Evolutionary conservation across 2,888 invertebrate genomes (phyloP).

Genomic region (Drosophila setosimentum): DNA sequence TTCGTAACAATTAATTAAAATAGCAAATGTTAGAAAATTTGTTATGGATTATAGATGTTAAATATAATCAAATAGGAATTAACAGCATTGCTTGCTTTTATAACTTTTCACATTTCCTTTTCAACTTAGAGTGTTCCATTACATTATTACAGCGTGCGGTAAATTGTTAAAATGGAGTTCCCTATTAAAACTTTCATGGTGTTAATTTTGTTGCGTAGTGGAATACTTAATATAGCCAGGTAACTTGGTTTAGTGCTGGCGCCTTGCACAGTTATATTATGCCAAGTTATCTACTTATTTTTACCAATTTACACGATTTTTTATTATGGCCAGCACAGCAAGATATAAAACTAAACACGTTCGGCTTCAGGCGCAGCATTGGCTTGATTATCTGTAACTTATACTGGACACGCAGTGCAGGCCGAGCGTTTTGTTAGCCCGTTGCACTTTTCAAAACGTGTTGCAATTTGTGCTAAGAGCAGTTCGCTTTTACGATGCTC

Average conservation of each 20-base stretch:
- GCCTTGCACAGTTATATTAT: conserved; percentile 15
- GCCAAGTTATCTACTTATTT: conserved; percentile 31
- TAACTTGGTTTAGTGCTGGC: background rate
- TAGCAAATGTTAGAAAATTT: background rate
- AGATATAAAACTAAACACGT: conserved; percentile 55
- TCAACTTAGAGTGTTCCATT: background rate
- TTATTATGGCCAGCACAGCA: conserved; percentile 36
- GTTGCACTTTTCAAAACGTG: conserved; percentile 68
- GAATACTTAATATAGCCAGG: background rate
- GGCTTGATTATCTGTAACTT: conserved; percentile 43
- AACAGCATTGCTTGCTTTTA: background rate
- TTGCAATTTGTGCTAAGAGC: conserved; percentile 73
- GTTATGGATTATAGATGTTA: background rate
- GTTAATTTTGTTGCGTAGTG: background rate
- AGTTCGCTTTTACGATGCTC: conserved; percentile 53
- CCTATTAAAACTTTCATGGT: background rate
- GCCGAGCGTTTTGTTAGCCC: conserved; percentile 57
- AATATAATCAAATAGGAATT: background rate
- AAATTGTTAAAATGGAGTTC: background rate
- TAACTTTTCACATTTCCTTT: background rate
- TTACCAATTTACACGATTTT: conserved; percentile 41
- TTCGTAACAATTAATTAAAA: too few species aligned
- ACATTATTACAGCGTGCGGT: background rate
- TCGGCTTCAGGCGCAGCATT: conserved; percentile 9
- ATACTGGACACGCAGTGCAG: conserved; percentile 50